A percentile compares a stretch with the other conserved stretches of the same genome.
phyloP scores from a whole-genome alignment of 2,888 invertebrate species.

The Leucozona laternaria region DNA sequence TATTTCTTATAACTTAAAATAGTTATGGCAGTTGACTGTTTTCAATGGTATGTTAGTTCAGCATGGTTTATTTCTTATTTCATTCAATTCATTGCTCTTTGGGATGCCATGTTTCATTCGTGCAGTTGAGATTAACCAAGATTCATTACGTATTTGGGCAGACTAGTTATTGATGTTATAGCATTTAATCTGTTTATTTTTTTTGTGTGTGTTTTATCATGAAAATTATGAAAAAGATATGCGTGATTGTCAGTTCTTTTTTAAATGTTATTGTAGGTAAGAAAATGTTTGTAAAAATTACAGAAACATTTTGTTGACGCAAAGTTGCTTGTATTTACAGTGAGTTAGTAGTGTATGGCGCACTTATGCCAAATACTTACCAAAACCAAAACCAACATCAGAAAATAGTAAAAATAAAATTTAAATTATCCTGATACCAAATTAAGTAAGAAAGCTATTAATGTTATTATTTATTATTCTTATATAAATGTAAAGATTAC shows the following conservation, averaged over 20 bases:
- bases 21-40: conserved; percentile 73
- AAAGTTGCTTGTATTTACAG: conserved; percentile 1
- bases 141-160: conserved; percentile 94
- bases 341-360: background rate
- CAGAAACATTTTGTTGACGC: background rate
- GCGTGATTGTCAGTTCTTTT: background rate
- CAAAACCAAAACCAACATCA: background rate
- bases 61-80: conserved; percentile 11
- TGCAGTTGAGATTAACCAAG: conserved; percentile 86
- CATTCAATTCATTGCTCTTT: conserved; percentile 51
- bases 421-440: background rate
- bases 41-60: conserved; percentile 71
- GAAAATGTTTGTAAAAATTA: background rate
- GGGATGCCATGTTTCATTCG: conserved; percentile 30
- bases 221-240: conserved; percentile 22
- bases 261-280: background rate
- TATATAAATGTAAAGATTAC: too few species aligned
- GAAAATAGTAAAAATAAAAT: background rate
- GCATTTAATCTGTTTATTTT: conserved; percentile 89
- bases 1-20: conserved; percentile 62
- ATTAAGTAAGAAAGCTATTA: too few species aligned
- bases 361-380: background rate
- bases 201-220: conserved; percentile 38
- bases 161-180: conserved; percentile 93
- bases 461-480: too few species aligned